Evolutionary conservation across 2,888 invertebrate genomes (phyloP), one percentile per base, ranked within the genome.

Genomic region (Acanthacorydalis orientalis): DNA sequence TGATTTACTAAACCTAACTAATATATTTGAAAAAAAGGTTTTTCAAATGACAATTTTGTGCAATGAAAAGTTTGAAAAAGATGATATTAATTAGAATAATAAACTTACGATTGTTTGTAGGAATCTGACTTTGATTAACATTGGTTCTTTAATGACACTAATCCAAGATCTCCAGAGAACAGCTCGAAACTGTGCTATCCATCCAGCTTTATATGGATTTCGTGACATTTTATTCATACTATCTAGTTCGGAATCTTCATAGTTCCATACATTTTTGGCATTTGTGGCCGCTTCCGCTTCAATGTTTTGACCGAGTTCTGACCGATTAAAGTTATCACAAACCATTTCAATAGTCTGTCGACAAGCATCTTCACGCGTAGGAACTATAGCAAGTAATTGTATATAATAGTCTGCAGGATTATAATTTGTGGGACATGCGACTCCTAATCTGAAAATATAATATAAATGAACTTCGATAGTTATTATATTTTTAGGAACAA

Each of bases 321-420:
- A 80, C 44, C 70, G 70, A 50, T 77, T 75, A 61, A 83, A 90
- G 44, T 78, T 75, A 48, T 85, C 82, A 62, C 88, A 88, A 16
- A 89, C 83, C 50, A 81, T 77, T 51, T 80, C 79, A 37, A 89
- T 80, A 2, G 83, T 81, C 48, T 82, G 78, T 41, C 80, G 73
- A 42, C 90, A 91, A 8, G 82, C 77, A 40, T 77, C 75, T 63
- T 93, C 93, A 11, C 80, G 72, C 0, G 83, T 86, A 0, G 92
- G 92, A 1, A 84, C 78, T 1, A 93, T 80, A 0, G 93, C 90
- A 53, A 95, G 65, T 2, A 88, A 77, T 60, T 92, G 87, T 43
- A 96, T 84, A 65, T 85, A 93, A 65, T 87, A 90, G 66, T 96
- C 95, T 0, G 92, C 92, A 2, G 93, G 93, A 63, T 93, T 95